Conservation (phyloP, 2,797 vertebrate genomes). For the Coranthus polyacanthus region DNA sequence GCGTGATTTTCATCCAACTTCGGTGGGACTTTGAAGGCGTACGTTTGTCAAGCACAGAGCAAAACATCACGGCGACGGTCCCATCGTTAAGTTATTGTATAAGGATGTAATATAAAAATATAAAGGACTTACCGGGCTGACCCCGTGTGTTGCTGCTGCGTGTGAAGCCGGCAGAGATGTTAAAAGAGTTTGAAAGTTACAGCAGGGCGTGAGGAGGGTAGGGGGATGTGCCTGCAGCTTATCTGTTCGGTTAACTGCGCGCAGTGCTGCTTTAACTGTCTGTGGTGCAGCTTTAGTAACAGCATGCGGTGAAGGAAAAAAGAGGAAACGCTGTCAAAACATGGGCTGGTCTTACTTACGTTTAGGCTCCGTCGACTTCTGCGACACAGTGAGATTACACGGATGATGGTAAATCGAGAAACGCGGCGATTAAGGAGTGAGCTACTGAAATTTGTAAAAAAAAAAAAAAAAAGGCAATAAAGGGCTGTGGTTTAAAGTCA, state of each 20-base stretch:
- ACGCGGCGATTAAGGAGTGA: no score
- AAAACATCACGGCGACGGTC: no score
- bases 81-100: neutral
- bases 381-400: neutral
- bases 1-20: no score
- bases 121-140: conserved; percentile 43
- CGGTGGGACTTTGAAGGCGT: no score
- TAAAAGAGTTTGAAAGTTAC: conserved; percentile 16
- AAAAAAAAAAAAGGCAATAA: no score
- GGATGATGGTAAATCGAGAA: no score
- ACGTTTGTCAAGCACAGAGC: no score
- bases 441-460: no score
- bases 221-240: conserved; percentile 28
- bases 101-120: no score
- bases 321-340: conserved; percentile 65
- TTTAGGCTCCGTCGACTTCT: neutral
- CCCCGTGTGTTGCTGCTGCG: neutral
- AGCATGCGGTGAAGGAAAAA: conserved; percentile 48
- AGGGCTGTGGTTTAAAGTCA: neutral
- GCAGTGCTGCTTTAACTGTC: conserved; percentile 14
- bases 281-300: conserved; percentile 5
- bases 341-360: conserved; percentile 17
- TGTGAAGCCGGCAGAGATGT: conserved; percentile 26
- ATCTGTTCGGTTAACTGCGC: conserved; percentile 15
- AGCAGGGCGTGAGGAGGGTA: neutral